phyloP scores from a whole-genome alignment of 2,797 vertebrate genomes.

The Gymnothorax reevesii region DNA sequence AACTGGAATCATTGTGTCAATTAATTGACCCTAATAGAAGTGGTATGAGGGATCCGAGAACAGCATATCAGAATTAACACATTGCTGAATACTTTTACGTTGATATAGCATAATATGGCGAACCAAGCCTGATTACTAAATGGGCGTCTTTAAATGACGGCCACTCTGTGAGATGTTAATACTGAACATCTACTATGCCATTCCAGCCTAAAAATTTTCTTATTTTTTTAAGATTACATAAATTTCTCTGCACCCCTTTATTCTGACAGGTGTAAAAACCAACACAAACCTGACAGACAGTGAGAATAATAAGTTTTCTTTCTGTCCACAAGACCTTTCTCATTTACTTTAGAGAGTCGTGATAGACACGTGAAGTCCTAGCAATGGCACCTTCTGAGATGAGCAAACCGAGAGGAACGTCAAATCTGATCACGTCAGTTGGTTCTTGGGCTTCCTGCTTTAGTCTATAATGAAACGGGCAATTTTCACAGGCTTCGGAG shows the following conservation, averaged over 20 bases:
- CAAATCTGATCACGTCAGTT: constrained; percentile 51
- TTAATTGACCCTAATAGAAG: background rate
- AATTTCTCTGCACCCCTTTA: too few relatives aligned
- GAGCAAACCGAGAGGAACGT: constrained; percentile 39
- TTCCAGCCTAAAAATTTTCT: too few relatives aligned
- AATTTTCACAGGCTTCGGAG: constrained; percentile 21
- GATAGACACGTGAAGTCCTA: constrained; percentile 52
- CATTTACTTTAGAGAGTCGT: constrained; percentile 44
- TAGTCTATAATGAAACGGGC: constrained; percentile 32
- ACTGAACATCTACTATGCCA: too few relatives aligned
- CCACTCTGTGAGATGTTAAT: too few relatives aligned
- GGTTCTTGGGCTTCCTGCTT: constrained; percentile 38
- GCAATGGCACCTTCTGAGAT: constrained; percentile 48
- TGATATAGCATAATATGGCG: too few relatives aligned
- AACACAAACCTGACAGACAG: constrained; percentile 14
- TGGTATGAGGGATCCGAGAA: too few relatives aligned
- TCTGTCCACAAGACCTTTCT: constrained; percentile 27
- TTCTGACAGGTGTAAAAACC: too few relatives aligned
- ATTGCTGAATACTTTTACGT: too few relatives aligned
- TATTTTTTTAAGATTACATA: background rate
- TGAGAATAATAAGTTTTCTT: constrained; percentile 34
- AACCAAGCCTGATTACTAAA: too few relatives aligned
- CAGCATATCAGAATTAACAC: too few relatives aligned
- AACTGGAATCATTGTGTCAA: background rate
- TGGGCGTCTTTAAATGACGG: too few relatives aligned